Evolutionary conservation across 2,113 vertebrate species (phyloP), one percentile per base, ranked within the genome.

Genomic region (Pica pica): DNA sequence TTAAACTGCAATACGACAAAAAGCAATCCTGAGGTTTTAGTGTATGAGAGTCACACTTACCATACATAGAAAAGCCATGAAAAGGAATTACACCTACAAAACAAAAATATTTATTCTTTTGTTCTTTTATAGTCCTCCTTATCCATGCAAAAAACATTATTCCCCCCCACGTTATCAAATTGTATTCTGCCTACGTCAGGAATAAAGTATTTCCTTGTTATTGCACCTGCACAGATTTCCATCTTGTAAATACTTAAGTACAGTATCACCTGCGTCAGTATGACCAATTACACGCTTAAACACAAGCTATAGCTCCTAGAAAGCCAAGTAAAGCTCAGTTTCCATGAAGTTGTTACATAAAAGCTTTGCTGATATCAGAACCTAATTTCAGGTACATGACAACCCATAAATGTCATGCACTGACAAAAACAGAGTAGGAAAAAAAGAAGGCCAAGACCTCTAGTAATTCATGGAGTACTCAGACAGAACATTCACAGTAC

Each of bases 11-110:
- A 49, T 88, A 83, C 15, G 18, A 56, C 79, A 85, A 86, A 77
- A 79, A 89, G 37, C 50, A 89, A 57, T 73, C 21, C 73, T 16
- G 28, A 94, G 35, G 28, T 83, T 49, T 69, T 77, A 60, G 46
- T 67, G 69, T 75, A 13, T 46, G 39, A 90, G 55, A 93, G 59
- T 39, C 44, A 86, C 67, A 99, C 99, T 98, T 97, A 99, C 99
- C 99, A 83, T 99, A 99, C 99, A 99, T 99, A 71, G 99, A 99
- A 97, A 99, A 99, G 61, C 99, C 99, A 44, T 99, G 99, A 83
- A 99, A 99, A 61, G 99, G 99, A 84, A 99, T 99, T 7, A 99
- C 99, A 97, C 99, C 99, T 99, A 97, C 39, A 96, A 97, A 95
- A 97, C 24, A 97, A 86, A 96, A 84, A 88, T 7, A 22, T 30